phyloP scores from a whole-genome alignment of 2,888 invertebrate genomes.

The Myopa tessellatipennis region DNA sequence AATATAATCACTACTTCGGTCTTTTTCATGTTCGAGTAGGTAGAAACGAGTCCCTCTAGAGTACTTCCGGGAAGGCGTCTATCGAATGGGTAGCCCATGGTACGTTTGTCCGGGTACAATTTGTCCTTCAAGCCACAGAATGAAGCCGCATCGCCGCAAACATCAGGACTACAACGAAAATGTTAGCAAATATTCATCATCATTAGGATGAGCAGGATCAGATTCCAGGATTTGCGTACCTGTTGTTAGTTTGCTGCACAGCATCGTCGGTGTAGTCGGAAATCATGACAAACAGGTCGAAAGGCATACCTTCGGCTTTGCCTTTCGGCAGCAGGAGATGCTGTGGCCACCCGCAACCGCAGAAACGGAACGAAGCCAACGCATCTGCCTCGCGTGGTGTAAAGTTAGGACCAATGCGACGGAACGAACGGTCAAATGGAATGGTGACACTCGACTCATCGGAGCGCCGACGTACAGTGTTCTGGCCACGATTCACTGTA shows the following conservation, averaged over 20 bases:
- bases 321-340: slow-evolving; percentile 83
- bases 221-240: slow-evolving; percentile 40
- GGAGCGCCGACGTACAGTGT: slow-evolving; percentile 76
- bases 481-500: slow-evolving; percentile 77
- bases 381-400: slow-evolving; percentile 68
- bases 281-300: slow-evolving; percentile 81
- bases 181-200: neutral
- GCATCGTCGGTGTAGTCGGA: slow-evolving; percentile 77
- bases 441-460: slow-evolving; percentile 82
- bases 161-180: slow-evolving; percentile 49
- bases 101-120: slow-evolving; percentile 74
- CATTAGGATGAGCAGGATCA: neutral
- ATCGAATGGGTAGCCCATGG: slow-evolving; percentile 76
- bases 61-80: slow-evolving; percentile 57
- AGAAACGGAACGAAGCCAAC: slow-evolving; percentile 77
- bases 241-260: slow-evolving; percentile 54
- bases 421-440: slow-evolving; percentile 84
- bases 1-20: slow-evolving; percentile 74
- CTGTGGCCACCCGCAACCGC: slow-evolving; percentile 89
- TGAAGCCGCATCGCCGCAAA: slow-evolving; percentile 75
- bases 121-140: slow-evolving; percentile 79
- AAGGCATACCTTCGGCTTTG: slow-evolving; percentile 73
- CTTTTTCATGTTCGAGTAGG: slow-evolving; percentile 76
- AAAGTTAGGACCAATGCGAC: slow-evolving; percentile 73
- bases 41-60: slow-evolving; percentile 77